phyloP scores from a whole-genome alignment of 2,888 invertebrate species.

The Podabrus alpinus region DNA sequence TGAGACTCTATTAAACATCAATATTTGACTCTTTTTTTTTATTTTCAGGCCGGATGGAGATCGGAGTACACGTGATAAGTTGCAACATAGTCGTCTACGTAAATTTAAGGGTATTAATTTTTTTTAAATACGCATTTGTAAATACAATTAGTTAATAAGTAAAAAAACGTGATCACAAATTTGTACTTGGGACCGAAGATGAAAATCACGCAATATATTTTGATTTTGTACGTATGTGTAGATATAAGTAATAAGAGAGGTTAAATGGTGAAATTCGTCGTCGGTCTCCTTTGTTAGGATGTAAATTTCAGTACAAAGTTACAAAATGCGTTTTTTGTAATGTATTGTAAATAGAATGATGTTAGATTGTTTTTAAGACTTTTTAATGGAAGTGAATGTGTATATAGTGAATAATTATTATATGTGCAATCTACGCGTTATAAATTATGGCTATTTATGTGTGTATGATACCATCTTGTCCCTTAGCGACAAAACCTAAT shows the following conservation, averaged over 20 bases:
- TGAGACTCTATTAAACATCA: background rate
- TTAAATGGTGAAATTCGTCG: slow-evolving; percentile 41
- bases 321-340: slow-evolving; percentile 46
- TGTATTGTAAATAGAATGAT: slow-evolving; percentile 52
- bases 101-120: slow-evolving; percentile 26
- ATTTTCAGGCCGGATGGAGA: slow-evolving; percentile 86
- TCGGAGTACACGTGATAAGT: slow-evolving; percentile 92
- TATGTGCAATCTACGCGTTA: slow-evolving; percentile 37
- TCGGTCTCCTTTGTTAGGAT: slow-evolving; percentile 41
- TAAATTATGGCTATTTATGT: slow-evolving; percentile 35
- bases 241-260: slow-evolving; percentile 14
- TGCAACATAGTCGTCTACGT: slow-evolving; percentile 11
- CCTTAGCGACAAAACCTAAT: slow-evolving; percentile 11
- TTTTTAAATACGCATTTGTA: slow-evolving; percentile 25
- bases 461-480: slow-evolving; percentile 32
- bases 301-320: slow-evolving; percentile 55
- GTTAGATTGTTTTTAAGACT: slow-evolving; percentile 50
- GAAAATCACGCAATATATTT: slow-evolving; percentile 38
- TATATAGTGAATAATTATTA: slow-evolving; percentile 43
- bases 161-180: slow-evolving; percentile 42
- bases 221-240: slow-evolving; percentile 32
- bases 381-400: slow-evolving; percentile 49
- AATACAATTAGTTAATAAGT: slow-evolving; percentile 30
- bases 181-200: slow-evolving; percentile 9
- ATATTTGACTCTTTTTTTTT: slow-evolving; percentile 41